These are phyloP conservation scores for Delichon dasypus DNA, from an alignment of 2,797 vertebrate species.

Conservation along the genomic window DNA sequence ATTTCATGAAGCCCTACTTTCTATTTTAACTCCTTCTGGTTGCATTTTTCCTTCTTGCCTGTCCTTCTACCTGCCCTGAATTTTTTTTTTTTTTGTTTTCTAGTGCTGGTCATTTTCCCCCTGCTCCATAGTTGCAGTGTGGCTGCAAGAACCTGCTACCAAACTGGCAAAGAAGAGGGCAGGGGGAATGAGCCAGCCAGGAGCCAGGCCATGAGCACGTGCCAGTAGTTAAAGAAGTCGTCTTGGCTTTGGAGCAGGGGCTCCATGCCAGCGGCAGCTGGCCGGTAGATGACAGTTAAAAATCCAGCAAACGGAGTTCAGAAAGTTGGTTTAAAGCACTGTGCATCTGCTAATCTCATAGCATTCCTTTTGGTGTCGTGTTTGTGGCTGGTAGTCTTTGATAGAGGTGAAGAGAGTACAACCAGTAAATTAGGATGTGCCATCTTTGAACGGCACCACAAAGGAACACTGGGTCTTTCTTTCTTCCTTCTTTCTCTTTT, in stretches of 20 bases:
- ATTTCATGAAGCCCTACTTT: background rate
- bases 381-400: background rate
- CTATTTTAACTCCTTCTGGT: background rate
- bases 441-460: background rate
- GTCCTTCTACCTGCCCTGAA: background rate
- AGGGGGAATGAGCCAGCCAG: background rate
- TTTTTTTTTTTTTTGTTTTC: background rate
- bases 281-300: conserved; percentile 8
- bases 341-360: background rate
- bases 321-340: conserved; percentile 25
- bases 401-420: background rate
- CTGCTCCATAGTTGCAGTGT: background rate
- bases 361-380: background rate
- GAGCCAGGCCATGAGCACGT: background rate
- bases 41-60: background rate
- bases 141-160: background rate
- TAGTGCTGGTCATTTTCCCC: background rate
- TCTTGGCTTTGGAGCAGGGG: background rate
- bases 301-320: conserved; percentile 25
- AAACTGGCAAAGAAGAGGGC: background rate
- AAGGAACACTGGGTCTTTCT: background rate
- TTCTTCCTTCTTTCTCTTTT: background rate
- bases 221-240: background rate
- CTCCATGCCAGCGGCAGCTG: conserved; percentile 22
- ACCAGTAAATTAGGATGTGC: background rate